Percentiles rank a stretch among this genome's conserved stretches.
Evolutionary conservation across 2,797 vertebrate species (phyloP).

Genomic region (Perodicticus potto): DNA sequence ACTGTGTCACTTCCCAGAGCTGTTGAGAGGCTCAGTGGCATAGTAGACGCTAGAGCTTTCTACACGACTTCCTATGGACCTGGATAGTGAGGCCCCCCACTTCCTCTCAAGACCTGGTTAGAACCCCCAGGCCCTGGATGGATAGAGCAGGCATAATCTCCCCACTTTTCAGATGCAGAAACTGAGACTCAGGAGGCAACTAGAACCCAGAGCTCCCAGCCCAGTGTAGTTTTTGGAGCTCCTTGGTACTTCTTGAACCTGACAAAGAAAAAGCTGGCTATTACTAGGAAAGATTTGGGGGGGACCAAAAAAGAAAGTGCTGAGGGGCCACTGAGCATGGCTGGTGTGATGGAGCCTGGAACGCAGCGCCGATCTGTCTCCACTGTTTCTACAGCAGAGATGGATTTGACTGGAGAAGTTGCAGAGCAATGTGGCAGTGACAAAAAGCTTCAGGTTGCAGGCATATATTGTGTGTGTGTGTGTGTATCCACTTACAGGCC

Average conservation of each 20-base stretch:
- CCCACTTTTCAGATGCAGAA: not conserved
- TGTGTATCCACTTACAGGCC: not conserved
- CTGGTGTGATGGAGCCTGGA: not conserved
- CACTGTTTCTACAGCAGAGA: not conserved
- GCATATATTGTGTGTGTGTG: fast-evolving
- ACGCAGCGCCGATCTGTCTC: not conserved
- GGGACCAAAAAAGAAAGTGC: not conserved
- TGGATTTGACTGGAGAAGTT: not conserved
- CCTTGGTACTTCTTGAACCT: not conserved
- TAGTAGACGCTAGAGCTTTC: not conserved
- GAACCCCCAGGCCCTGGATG: not conserved
- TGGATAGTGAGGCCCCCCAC: no score
- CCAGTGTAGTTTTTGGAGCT: not conserved
- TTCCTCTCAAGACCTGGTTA: not conserved
- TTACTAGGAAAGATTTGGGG: not conserved
- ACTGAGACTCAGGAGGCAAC: not conserved
- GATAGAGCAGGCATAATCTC: not conserved
- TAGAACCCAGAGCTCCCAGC: not conserved
- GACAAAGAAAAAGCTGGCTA: not conserved
- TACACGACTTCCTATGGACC: not conserved
- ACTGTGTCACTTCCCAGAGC: not conserved
- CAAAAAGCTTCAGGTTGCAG: not conserved
- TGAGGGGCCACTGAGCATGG: fast-evolving
- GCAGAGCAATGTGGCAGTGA: not conserved
- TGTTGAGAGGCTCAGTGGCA: not conserved